These are phyloP conservation scores for Malaclemys terrapin DNA, from an alignment of 2,113 vertebrate genomes.

Conservation along the genomic window DNA sequence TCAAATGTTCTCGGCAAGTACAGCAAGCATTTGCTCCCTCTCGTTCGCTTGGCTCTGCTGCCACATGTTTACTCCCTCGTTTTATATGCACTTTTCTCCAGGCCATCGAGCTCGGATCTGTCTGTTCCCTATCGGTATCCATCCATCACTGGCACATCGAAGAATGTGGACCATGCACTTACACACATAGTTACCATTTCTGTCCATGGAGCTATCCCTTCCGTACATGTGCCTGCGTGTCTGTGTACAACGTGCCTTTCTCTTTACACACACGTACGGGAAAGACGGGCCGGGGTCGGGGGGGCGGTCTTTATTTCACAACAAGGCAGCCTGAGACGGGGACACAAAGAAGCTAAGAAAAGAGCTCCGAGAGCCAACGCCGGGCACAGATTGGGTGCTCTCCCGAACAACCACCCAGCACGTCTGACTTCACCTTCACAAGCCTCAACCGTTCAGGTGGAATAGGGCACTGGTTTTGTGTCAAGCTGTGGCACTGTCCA, in stretches of 20 bases:
- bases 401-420: not conserved
- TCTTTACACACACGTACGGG: not conserved
- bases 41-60: slow-evolving; percentile 16
- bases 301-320: slow-evolving; percentile 48
- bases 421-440: slow-evolving; percentile 3
- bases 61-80: slow-evolving; percentile 39
- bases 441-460: slow-evolving; percentile 14
- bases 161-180: slow-evolving; percentile 20
- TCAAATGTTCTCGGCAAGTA: not conserved
- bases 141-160: not conserved
- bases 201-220: not conserved
- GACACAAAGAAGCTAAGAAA: slow-evolving; percentile 22
- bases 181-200: slow-evolving; percentile 22
- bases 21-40: fast-evolving
- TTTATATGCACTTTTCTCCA: slow-evolving; percentile 26
- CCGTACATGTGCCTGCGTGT: slow-evolving; percentile 7
- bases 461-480: not conserved
- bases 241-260: slow-evolving; percentile 20
- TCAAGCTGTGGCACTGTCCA: not conserved
- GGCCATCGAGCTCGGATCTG: not conserved
- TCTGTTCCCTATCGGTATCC: not conserved
- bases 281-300: not conserved
- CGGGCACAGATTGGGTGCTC: not conserved
- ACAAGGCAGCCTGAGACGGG: slow-evolving; percentile 21
- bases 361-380: not conserved